Evolutionary conservation across 2,797 vertebrate genomes (phyloP), one percentile per base, ranked within the genome.

Genomic region (Lepus townsendii): DNA sequence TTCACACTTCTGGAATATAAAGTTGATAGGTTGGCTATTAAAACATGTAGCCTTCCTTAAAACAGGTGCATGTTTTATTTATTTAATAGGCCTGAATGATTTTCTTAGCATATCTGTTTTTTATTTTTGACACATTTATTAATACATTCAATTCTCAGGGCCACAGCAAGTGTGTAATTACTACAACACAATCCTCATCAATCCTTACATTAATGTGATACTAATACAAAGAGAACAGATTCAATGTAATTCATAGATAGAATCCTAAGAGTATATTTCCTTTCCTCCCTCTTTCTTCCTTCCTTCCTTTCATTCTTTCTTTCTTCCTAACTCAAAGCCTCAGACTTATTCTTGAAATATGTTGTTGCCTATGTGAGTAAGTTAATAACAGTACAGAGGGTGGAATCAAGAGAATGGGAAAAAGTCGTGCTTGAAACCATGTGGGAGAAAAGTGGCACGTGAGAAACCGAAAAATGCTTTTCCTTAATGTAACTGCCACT

Each of bases 301-400:
- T 57, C 14, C 54, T 17, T 57, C 14, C 54, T 16, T 57, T 57
- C 19, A 14, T 57, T 16, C 65, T 92, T 88, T 75, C 66, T 82
- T 95, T 86, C 52, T 76, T 65, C 66, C 82, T 80, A 94, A 75
- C 42, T 57, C 66, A 80, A 94, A 89, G 68, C 72, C 10, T 90
- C 84, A 90, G 54, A 86, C 12, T 63, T 76, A n/a, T 91, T 80
- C 92, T 94, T 84, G 83, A 88, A 90, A 92, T 78, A 22, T 79
- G 76, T 52, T 54, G 32, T 76, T 69, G 12, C 32, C 50, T 30
- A 9, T 27, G 9, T 76, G 13, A 54, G 24, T 93, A 73, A 85
- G 76, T 76, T 73, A 86, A 73, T 83, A 60, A 32, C 4, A 87
- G 10, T 52, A 38, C 11, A 47, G 47, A 91, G 16, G 2, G n/a